Base-by-base conservation (phyloP, 2,113 vertebrate genomes). In the Trematomus loennbergii region DNA sequence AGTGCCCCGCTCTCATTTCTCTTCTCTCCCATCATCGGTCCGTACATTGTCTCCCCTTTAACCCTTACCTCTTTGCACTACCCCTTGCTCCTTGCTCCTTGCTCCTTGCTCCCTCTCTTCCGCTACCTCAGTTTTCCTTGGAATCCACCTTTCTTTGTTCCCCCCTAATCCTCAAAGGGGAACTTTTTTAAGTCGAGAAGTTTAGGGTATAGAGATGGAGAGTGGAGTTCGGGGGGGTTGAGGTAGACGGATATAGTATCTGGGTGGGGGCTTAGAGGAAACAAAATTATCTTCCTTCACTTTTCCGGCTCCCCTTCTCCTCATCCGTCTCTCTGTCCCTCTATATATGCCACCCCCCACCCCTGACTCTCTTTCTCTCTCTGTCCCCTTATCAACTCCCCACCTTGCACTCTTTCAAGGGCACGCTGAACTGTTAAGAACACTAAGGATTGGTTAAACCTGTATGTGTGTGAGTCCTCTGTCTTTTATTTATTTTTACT, bases 121-220 rank as follows among this genome's bases (percentile, higher is more conserved):
- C 69, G 40, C 52, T 76, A 46, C 12, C 64, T 46, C 48, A 18
- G 46, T 79, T 69, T 85, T 86, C 78, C 87, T 86, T 78, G 84
- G 87, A 88, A 91, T 91, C 88, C 90, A 93, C 92, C 91, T 92
- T 79, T 79, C 83, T 93, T 92, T 91, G 89, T 91, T 90, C 87
- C 79, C 43, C 17, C 4, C 45, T 92, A 93, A 93, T 92, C 93
- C 87, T 88, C 84, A 89, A 88, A 92, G 82, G 81, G 83, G 83
- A 90, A 90, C 88, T 92, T 94, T 90, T 91, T 88, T 89, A 92
- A 92, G 90, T 90, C 84, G 50, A 85, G 83, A 91, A 94, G 93
- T 94, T 94, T 88, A 76, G 86, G 82, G 46, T 76, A 22, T 53
- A 78, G 69, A 78, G 66, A 75, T 57, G 68, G 68, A 82, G 68